Conservation (phyloP, 2,888 invertebrate genomes). For the Drosophila paranaensis region DNA sequence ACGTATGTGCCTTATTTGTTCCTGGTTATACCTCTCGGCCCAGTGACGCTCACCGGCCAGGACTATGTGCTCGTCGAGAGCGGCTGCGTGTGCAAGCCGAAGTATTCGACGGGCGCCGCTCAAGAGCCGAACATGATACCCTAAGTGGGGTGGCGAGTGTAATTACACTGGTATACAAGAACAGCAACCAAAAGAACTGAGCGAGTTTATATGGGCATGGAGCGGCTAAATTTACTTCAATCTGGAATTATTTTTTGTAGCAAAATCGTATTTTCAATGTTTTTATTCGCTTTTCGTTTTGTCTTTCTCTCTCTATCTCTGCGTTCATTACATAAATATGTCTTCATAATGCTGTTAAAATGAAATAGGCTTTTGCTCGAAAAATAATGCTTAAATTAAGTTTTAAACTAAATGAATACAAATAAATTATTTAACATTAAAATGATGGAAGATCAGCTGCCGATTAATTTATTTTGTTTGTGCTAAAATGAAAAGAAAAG, state of each 20-base stretch:
- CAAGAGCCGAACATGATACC: slow-evolving; percentile 85
- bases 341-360: slow-evolving; percentile 54
- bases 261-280: slow-evolving; percentile 76
- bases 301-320: slow-evolving; percentile 30
- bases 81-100: slow-evolving; percentile 94
- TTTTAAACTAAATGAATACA: slow-evolving; percentile 52
- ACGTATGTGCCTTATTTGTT: slow-evolving; percentile 95
- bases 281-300: slow-evolving; percentile 54
- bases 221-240: slow-evolving; percentile 63
- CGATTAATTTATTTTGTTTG: slow-evolving; percentile 47
- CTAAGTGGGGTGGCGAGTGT: slow-evolving; percentile 61
- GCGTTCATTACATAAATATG: slow-evolving; percentile 2
- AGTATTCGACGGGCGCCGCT: slow-evolving; percentile 84
- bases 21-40: slow-evolving; percentile 94
- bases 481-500: slow-evolving; percentile 34
- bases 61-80: slow-evolving; percentile 98
- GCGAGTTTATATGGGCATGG: slow-evolving; percentile 63
- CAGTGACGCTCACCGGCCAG: slow-evolving; percentile 95
- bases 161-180: slow-evolving; percentile 57
- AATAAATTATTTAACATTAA: slow-evolving; percentile 51
- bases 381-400: slow-evolving; percentile 75
- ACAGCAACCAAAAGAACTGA: slow-evolving; percentile 80
- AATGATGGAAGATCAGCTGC: slow-evolving; percentile 19
- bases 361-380: slow-evolving; percentile 71
- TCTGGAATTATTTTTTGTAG: slow-evolving; percentile 76